phyloP scores from a whole-genome alignment of 2,888 invertebrate species.

The Cantharis nigra region DNA sequence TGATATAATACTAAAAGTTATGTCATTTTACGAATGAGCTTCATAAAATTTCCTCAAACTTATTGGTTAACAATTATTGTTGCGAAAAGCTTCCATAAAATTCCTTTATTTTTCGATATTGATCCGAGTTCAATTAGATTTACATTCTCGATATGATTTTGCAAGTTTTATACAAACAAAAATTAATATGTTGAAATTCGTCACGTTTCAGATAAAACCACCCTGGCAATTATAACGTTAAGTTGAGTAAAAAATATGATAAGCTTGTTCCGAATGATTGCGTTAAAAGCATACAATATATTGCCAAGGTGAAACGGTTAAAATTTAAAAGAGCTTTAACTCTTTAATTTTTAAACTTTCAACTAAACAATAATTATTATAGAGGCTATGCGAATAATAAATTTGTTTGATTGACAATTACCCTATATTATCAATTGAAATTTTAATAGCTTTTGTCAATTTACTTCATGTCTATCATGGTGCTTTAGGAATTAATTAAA shows the following conservation, averaged over 20 bases:
- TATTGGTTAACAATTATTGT: too few species aligned
- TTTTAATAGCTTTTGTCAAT: background rate
- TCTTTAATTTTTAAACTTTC: background rate
- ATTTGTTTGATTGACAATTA: background rate
- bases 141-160: background rate
- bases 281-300: background rate
- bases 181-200: background rate
- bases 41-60: too few species aligned
- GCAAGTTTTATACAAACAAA: background rate
- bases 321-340: background rate
- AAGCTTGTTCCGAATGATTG: background rate
- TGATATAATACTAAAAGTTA: too few species aligned
- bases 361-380: background rate
- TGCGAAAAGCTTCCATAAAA: background rate
- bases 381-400: background rate
- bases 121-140: background rate
- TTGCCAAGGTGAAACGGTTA: background rate
- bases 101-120: background rate
- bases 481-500: background rate
- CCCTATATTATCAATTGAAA: background rate
- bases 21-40: too few species aligned
- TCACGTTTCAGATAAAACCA: background rate
- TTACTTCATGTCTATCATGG: background rate
- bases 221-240: background rate
- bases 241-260: background rate